Base-by-base conservation (phyloP, 2,113 vertebrate species). In the Perca flavescens region DNA sequence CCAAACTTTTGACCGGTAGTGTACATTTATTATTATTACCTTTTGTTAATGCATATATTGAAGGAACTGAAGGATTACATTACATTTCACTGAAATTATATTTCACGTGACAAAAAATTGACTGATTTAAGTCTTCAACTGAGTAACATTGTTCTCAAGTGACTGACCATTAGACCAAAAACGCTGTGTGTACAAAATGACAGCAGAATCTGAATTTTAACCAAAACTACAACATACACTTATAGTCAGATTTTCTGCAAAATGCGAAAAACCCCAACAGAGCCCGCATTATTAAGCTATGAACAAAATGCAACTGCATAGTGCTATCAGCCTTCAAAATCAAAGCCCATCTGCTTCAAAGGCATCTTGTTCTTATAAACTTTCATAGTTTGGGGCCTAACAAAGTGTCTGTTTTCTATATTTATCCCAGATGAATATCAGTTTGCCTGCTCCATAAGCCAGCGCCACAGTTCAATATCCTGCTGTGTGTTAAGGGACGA, bases 341-440 rank as follows among this genome's bases (percentile, higher is more conserved):
- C 86, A 76, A 84, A 88, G 53, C 9, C 21, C 40, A 76, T 84
- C 36, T 71, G 72, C 87, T 85, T 93, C 74, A 86, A 88, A 91
- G 82, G 22, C 47, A 65, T 83, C 22, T 79, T 88, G 73, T 69
- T 87, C 70, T 76, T 73, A 56, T 71, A 80, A 73, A 85, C 74
- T 79, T 71, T 83, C 64, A 68, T 74, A 77, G 77, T 87, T 83
- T 70, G 61, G 60, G 74, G 62, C 73, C 63, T n/a, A 60, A 71
- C 58, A 83, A 80, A 91, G 76, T 77, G 56, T 90, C 89, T 90
- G 85, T 80, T 86, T 90, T 86, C 77, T 88, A 92, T 91, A 90
- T 89, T 89, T 91, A 88, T 86, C 81, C 83, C 83, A 90, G 86
- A 91, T 89, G 85, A 88, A 77, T 68, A 90, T 91, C 77, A 67